These are phyloP conservation scores for Parauchenoglanis ngamensis DNA, from an alignment of 2,797 vertebrate genomes.

Conservation along the genomic window DNA sequence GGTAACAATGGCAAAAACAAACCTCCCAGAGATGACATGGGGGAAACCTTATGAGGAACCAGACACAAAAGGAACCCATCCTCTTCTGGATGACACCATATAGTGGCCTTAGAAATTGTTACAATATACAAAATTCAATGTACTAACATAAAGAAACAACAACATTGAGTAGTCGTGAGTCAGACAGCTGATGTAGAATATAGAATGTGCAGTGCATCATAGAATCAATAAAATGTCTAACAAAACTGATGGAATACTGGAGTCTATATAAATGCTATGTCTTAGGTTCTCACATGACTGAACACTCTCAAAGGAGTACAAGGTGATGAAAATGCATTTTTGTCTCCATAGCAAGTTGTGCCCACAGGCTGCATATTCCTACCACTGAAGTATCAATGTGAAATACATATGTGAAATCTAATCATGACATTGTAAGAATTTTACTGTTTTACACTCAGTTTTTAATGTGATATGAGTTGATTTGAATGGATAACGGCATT, in stretches of 20 bases:
- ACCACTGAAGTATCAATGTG: not conserved
- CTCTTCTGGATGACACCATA: not conserved
- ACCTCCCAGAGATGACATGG: not conserved
- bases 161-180: not conserved
- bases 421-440: not conserved
- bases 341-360: not conserved
- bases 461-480: not conserved
- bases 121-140: not conserved
- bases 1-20: not conserved
- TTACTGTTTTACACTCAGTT: not conserved
- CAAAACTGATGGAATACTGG: not conserved
- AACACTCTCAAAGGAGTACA: not conserved
- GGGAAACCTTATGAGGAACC: not conserved
- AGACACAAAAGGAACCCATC: not conserved
- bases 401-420: not conserved
- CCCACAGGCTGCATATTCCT: not conserved
- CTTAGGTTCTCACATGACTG: not conserved
- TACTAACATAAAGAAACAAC: not conserved
- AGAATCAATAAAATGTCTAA: not conserved
- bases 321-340: not conserved
- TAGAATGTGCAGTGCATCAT: not conserved
- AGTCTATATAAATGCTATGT: not conserved
- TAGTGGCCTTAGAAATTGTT: not conserved
- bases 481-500: not conserved
- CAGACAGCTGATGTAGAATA: not conserved